phyloP scores from a whole-genome alignment of 2,797 vertebrate species.

The Odontamblyopus rebecca region DNA sequence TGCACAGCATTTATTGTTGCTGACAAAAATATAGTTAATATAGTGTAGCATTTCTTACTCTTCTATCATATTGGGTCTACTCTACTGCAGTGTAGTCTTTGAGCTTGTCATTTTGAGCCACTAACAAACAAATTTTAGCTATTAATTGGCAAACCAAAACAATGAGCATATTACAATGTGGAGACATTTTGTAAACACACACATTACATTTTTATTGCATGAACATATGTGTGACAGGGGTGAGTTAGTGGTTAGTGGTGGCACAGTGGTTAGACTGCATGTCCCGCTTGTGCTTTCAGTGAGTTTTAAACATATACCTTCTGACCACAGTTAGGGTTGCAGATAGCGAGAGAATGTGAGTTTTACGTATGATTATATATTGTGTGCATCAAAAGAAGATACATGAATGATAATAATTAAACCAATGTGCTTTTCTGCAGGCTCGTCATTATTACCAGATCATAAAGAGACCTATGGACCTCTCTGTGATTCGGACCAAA shows the following conservation, averaged over 20 bases:
- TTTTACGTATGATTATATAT: background rate
- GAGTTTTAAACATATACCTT: too few relatives aligned
- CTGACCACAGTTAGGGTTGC: too few relatives aligned
- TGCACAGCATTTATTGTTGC: background rate
- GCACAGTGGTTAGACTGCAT: background rate
- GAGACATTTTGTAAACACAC: background rate
- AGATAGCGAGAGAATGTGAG: background rate
- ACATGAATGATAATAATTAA: background rate
- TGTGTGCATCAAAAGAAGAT: too few relatives aligned
- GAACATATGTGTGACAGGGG: too few relatives aligned
- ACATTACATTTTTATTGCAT: too few relatives aligned
- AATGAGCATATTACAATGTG: background rate
- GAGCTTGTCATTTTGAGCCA: background rate
- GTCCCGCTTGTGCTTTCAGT: too few relatives aligned
- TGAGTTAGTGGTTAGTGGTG: too few relatives aligned
- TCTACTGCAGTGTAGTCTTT: background rate
- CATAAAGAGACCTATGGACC: conserved; percentile 97
- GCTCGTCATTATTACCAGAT: conserved; percentile 99
- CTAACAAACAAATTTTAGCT: background rate
- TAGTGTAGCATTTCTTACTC: background rate
- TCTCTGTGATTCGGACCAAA: conserved; percentile 88
- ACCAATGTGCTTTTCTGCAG: conserved; percentile 63
- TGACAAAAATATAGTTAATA: background rate
- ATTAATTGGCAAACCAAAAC: background rate
- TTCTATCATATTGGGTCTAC: background rate